Conservation (phyloP, 2,797 vertebrate species). For the Spea hammondii region DNA sequence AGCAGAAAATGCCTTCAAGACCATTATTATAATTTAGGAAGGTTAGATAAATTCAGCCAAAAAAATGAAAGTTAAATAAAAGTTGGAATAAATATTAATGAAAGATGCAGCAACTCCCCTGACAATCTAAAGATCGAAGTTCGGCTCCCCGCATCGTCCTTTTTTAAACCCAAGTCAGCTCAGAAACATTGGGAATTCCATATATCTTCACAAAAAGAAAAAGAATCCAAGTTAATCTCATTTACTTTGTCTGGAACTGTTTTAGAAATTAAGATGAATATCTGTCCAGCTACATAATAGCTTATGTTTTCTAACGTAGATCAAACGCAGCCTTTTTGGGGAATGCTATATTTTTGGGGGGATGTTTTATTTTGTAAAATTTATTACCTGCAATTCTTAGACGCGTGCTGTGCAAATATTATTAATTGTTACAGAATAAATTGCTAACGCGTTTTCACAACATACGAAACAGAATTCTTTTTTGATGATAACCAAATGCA, state of each 20-base stretch:
- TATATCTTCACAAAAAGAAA: constrained; percentile 8
- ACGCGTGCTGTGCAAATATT: constrained; percentile 42
- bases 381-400: constrained; percentile 29
- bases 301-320: constrained; percentile 14
- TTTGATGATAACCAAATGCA: background rate
- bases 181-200: constrained; percentile 26
- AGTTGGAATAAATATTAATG: constrained; percentile 8
- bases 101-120: background rate
- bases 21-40: constrained; percentile 9
- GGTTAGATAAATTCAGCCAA: constrained; percentile 7
- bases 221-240: constrained; percentile 27
- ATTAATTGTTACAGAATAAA: background rate
- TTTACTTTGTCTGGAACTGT: constrained; percentile 38
- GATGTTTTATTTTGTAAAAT: constrained; percentile 23
- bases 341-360: constrained; percentile 9
- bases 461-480: background rate
- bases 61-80: constrained; percentile 13
- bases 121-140: background rate
- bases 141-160: constrained; percentile 4
- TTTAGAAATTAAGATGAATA: constrained; percentile 35
- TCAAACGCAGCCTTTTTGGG: constrained; percentile 17
- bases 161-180: background rate
- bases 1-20: constrained; percentile 1
- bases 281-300: constrained; percentile 25
- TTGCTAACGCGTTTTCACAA: constrained; percentile 4